Conservation (phyloP, 1,140 invertebrate genomes). For the Saccostrea echinata region DNA sequence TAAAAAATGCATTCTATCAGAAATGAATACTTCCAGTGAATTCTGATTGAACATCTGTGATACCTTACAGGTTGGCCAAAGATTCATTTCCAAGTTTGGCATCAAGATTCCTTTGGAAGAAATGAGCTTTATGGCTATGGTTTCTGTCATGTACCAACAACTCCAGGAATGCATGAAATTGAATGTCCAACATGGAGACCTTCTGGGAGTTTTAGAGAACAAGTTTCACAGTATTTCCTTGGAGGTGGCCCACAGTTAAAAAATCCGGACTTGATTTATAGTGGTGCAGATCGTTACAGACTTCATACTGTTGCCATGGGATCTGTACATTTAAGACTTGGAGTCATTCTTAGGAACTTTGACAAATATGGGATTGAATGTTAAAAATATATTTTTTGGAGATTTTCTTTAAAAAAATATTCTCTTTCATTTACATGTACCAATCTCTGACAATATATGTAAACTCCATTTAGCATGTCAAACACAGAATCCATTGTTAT, state of each 20-base stretch:
- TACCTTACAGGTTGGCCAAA: constrained; percentile 89
- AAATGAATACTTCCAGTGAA: too few relatives aligned
- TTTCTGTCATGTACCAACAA: constrained; percentile 88
- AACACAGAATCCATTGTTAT: too few relatives aligned
- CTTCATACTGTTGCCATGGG: constrained; percentile 90
- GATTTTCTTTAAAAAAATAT: too few relatives aligned
- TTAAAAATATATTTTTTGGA: constrained; percentile 45
- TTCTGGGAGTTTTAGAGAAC: constrained; percentile 79
- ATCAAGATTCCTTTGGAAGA: constrained; percentile 88
- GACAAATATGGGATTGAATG: constrained; percentile 86
- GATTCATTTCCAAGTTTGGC: constrained; percentile 90
- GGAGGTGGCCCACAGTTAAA: constrained; percentile 79
- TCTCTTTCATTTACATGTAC: too few relatives aligned
- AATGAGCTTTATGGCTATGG: constrained; percentile 92
- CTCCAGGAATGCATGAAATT: constrained; percentile 89
- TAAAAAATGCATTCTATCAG: background rate
- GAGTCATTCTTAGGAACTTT: constrained; percentile 89
- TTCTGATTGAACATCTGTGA: too few relatives aligned
- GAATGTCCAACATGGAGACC: constrained; percentile 94
- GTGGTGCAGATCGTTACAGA: constrained; percentile 87
- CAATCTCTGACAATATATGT: too few relatives aligned
- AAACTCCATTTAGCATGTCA: too few relatives aligned
- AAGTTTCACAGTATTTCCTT: constrained; percentile 78
- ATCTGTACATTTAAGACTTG: constrained; percentile 86
- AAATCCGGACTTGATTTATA: constrained; percentile 87